Evolutionary conservation across 2,113 vertebrate species (phyloP).

Genomic region (Lampris incognitus): DNA sequence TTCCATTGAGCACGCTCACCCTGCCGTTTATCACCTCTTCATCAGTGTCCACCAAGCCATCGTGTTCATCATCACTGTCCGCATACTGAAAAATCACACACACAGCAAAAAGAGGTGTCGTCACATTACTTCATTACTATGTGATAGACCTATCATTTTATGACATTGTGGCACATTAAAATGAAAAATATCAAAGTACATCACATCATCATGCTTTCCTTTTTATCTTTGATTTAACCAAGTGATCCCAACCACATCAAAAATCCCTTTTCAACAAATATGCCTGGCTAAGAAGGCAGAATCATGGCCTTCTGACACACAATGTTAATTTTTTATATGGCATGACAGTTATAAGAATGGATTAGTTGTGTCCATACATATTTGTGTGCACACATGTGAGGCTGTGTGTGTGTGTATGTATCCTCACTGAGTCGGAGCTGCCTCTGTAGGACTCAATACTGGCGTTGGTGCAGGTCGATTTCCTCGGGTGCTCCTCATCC

Average conservation of each 20-base stretch:
- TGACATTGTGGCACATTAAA: too few species aligned
- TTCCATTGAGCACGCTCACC: conserved; percentile 87
- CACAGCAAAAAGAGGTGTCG: background rate
- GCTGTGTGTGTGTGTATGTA: conserved; percentile 72
- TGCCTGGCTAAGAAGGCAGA: too few species aligned
- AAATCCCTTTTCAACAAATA: too few species aligned
- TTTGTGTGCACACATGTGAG: conserved; percentile 66
- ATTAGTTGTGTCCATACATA: conserved; percentile 57
- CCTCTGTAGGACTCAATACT: conserved; percentile 89
- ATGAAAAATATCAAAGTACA: too few species aligned
- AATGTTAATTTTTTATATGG: background rate
- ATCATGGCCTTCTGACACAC: too few species aligned
- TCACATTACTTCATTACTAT: background rate
- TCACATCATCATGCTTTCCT: too few species aligned
- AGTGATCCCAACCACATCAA: too few species aligned
- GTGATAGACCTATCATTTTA: too few species aligned
- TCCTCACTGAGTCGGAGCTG: conserved; percentile 91
- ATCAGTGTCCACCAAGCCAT: conserved; percentile 91
- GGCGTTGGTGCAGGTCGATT: conserved; percentile 87
- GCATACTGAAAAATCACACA: conserved; percentile 81
- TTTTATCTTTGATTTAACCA: too few species aligned
- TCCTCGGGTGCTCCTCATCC: conserved; percentile 82
- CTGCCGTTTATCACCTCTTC: conserved; percentile 89
- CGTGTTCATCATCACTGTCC: conserved; percentile 92
- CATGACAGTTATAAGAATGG: background rate